Conservation (phyloP, 2,113 vertebrate genomes). For the Gallinago paraguaiae region DNA sequence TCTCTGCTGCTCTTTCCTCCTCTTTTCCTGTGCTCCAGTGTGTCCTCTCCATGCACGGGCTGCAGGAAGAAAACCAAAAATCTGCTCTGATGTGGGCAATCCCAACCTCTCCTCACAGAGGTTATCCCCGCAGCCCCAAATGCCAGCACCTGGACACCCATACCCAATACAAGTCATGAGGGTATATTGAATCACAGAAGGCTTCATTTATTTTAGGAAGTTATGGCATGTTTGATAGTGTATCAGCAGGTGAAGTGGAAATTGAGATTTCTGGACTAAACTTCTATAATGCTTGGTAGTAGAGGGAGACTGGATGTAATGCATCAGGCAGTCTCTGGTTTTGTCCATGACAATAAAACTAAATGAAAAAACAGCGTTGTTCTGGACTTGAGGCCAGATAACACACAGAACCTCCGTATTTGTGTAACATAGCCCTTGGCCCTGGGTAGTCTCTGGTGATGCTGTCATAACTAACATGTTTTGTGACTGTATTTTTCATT, state of each 20-base stretch:
- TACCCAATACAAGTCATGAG: not conserved
- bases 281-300: not conserved
- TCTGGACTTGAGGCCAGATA: not conserved
- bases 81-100: not conserved
- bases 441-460: not conserved
- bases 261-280: not conserved
- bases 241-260: not conserved
- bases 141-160: too few species aligned
- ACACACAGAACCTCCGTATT: not conserved
- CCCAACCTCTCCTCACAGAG: not conserved
- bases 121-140: fast-evolving
- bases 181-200: not conserved
- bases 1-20: not conserved
- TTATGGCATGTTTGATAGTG: not conserved
- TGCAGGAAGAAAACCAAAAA: not conserved
- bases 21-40: not conserved
- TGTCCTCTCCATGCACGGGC: not conserved
- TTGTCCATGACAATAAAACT: not conserved
- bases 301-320: not conserved
- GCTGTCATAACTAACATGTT: not conserved
- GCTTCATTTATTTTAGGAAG: not conserved
- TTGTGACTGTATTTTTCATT: not conserved
- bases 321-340: not conserved
- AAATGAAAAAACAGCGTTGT: not conserved
- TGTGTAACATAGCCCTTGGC: not conserved